These are phyloP conservation scores for Phoebastria nigripes DNA, from an alignment of 2,797 vertebrate genomes.

Conservation along the genomic window DNA sequence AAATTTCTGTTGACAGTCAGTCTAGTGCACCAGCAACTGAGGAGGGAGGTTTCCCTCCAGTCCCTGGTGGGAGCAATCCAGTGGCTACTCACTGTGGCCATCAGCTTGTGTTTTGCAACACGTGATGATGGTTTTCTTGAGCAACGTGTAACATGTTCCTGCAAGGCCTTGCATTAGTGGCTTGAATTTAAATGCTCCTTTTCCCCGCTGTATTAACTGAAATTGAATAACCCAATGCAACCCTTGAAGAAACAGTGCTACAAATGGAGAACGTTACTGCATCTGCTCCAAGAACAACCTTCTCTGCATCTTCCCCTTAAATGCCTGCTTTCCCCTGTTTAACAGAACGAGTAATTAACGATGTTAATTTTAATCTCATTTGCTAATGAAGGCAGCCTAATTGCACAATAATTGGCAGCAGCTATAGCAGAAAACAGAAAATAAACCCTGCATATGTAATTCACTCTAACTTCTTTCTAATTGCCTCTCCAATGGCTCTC, in stretches of 20 bases:
- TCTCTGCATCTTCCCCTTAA: constrained; percentile 13
- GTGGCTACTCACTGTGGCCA: neutral
- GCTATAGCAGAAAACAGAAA: constrained; percentile 76
- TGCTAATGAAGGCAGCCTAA: constrained; percentile 81
- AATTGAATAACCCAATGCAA: neutral
- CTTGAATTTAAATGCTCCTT: neutral
- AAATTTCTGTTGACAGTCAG: neutral
- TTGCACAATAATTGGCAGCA: constrained; percentile 77
- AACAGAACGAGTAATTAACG: constrained; percentile 78
- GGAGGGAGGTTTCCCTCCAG: neutral
- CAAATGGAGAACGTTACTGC: neutral
- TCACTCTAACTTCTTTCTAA: constrained; percentile 74
- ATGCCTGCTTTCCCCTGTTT: constrained; percentile 59
- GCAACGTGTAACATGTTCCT: neutral
- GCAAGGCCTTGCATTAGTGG: neutral
- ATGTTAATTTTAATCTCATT: constrained; percentile 83
- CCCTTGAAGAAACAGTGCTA: neutral
- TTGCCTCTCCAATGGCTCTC: constrained; percentile 61
- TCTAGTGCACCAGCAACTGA: neutral
- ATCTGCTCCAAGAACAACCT: constrained; percentile 11
- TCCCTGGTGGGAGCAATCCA: neutral
- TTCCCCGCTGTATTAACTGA: neutral
- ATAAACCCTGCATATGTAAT: constrained; percentile 74
- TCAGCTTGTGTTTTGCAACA: neutral
- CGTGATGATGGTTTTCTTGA: neutral